Evolutionary conservation across 2,888 invertebrate genomes (phyloP), one percentile per base, ranked within the genome.

Genomic region (Parnassius apollo): DNA sequence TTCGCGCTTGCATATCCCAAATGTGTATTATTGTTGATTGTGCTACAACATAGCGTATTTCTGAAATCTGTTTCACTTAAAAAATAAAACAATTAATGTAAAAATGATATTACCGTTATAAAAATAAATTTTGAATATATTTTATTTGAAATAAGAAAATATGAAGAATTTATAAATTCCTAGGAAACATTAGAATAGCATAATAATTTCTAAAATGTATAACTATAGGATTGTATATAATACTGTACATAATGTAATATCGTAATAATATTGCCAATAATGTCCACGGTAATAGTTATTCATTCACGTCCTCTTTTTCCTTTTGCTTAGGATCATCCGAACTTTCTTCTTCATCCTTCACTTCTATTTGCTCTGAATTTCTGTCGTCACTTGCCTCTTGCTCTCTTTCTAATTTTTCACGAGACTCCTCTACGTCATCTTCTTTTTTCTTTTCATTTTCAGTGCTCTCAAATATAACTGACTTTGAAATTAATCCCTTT

Each of bases 381-480:
- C 3, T 42, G 11, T 42, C 42, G 4, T 11, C 44, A 1, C 13
- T 44, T 42, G 2, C 54, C 18, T 54, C 54, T 42, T 54, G 12
- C 18, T 18, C 54, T 3, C 54, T 42, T 54, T 12, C 44, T 42
- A 42, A 22, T 13, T 11, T 42, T 53, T 53, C 54, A 42, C 13
- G 44, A 10, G 54, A 9, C 13, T 42, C 44, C 8, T 54, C 44
- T 0, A 25, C 45, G 9, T 25, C 35, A 7, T 22, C 13, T 1
- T 13, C 48, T n/a, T 12, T 52, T 2, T 44, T 42, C 1, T 46
- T 53, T 4, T 46, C 54, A 35, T 18, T 25, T 11, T 49, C 49
- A 13, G 11, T 13, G 2, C 10, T 53, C 35, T 59, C 59, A 54
- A 54, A 54, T 1, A 54, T 42, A 4, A 54, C 54, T 44, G 54